Evolutionary conservation across 2,888 invertebrate genomes (phyloP).

Genomic region (Hirtodrosophila alboralis): DNA sequence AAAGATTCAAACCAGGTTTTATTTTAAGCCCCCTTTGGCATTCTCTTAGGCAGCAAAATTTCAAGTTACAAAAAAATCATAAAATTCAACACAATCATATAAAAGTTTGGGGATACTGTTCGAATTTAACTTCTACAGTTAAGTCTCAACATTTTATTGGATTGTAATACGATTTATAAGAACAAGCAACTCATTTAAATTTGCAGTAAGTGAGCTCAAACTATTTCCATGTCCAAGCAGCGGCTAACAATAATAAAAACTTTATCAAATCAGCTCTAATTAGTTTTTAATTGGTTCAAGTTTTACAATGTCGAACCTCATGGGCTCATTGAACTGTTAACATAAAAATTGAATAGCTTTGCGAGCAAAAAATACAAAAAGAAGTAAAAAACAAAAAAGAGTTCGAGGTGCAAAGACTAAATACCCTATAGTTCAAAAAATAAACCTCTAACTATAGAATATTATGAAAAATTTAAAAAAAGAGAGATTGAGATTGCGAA

Average conservation of each 20-base stretch:
- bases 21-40: constrained; percentile 16
- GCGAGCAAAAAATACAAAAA: constrained; percentile 20
- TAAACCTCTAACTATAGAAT: too few relatives aligned
- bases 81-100: neutral
- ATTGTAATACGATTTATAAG: too few relatives aligned
- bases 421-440: too few relatives aligned
- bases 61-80: neutral
- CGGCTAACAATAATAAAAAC: constrained; percentile 24
- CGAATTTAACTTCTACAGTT: neutral
- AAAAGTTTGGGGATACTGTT: neutral
- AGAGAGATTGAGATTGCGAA: too few relatives aligned
- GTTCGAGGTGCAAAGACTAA: too few relatives aligned
- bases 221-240: constrained; percentile 3
- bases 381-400: constrained; percentile 7
- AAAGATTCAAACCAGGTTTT: constrained; percentile 8
- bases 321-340: constrained; percentile 66
- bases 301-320: neutral
- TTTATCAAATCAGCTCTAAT: constrained; percentile 65
- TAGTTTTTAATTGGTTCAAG: constrained; percentile 61
- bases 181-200: neutral
- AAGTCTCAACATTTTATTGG: too few relatives aligned
- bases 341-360: constrained; percentile 62
- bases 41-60: neutral
- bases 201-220: constrained; percentile 1
- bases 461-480: too few relatives aligned